These are phyloP conservation scores for Cavia porcellus DNA, from an alignment of 2,113 vertebrate genomes.

Conservation along the genomic window DNA sequence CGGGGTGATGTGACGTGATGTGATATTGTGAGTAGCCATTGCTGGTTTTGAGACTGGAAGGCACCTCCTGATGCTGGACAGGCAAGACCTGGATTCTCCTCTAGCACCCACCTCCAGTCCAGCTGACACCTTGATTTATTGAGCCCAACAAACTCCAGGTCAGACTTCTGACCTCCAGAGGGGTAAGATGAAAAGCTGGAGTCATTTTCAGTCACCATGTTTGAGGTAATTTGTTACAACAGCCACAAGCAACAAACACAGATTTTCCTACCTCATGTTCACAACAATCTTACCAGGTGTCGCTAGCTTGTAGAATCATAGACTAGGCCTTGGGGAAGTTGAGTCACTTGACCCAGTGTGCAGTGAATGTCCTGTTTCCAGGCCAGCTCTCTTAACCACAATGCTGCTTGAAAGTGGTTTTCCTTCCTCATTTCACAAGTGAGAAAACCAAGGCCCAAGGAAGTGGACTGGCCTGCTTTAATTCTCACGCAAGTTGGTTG, in stretches of 20 bases:
- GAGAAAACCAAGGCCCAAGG: background rate
- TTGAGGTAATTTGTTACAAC: background rate
- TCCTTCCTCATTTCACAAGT: constrained; percentile 45
- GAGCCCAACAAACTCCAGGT: background rate
- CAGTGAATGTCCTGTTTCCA: background rate
- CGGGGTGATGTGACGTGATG: background rate
- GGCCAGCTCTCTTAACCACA: background rate
- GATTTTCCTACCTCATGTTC: background rate
- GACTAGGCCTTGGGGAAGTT: background rate
- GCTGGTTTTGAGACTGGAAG: background rate
- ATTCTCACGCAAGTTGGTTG: background rate
- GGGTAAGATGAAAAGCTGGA: background rate
- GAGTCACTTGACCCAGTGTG: background rate
- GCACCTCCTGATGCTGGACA: background rate
- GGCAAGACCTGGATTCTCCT: background rate
- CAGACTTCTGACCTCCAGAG: background rate
- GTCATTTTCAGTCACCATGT: background rate
- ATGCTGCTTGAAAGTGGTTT: background rate
- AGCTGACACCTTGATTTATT: background rate
- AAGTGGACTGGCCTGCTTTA: background rate
- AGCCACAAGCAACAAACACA: background rate
- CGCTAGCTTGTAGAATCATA: background rate
- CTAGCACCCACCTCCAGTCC: background rate
- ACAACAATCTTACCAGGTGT: background rate
- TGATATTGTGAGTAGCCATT: background rate